phyloP scores from a whole-genome alignment of 2,797 vertebrate genomes.

The Propithecus perrieri region DNA sequence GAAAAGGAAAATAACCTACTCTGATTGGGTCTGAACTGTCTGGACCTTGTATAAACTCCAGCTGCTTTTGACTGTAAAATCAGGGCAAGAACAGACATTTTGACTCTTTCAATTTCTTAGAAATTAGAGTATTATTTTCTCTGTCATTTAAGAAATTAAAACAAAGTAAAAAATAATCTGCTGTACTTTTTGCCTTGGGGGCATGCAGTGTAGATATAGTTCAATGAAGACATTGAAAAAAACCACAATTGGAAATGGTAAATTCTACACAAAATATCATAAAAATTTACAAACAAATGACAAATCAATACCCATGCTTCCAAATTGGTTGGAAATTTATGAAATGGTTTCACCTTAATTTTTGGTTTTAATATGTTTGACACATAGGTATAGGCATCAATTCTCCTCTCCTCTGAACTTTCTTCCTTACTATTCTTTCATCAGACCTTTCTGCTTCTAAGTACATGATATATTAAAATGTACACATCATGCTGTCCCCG shows the following conservation, averaged over 20 bases:
- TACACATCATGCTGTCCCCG: accelerated
- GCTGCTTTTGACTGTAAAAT: conserved; percentile 31
- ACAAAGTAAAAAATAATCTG: neutral
- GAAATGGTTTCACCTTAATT: neutral
- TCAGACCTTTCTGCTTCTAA: neutral
- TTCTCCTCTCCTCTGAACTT: neutral
- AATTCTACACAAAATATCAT: neutral
- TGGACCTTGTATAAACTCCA: conserved; percentile 50
- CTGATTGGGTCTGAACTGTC: conserved; percentile 19
- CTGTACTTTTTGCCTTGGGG: neutral
- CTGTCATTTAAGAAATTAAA: conserved; percentile 43
- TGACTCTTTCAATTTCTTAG: neutral
- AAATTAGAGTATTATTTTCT: neutral
- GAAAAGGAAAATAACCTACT: conserved; percentile 61
- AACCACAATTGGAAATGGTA: neutral
- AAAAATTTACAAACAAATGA: neutral
- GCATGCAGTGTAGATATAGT: neutral
- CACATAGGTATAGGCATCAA: neutral
- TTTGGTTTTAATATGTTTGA: neutral
- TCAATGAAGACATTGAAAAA: neutral
- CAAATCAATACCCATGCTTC: neutral
- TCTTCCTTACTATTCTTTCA: neutral
- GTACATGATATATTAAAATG: neutral
- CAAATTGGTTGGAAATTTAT: neutral
- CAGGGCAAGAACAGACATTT: neutral